A percentile compares a stretch with the other conserved stretches of the same genome.
These are phyloP conservation scores for Delichon dasypus DNA, from an alignment of 2,797 vertebrate genomes.

Conservation along the genomic window DNA sequence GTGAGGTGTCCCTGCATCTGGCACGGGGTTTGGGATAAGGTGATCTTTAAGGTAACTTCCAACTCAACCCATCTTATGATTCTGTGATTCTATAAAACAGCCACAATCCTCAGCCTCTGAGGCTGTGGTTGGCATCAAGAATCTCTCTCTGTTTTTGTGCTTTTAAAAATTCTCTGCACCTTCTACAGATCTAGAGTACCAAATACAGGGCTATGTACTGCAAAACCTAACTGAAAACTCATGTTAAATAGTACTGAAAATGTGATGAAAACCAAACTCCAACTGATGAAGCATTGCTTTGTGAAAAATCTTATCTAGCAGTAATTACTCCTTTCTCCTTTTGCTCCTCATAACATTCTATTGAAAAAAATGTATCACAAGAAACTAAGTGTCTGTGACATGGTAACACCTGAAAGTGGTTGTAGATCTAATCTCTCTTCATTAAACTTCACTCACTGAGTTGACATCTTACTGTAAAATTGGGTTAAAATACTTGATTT, in stretches of 20 bases:
- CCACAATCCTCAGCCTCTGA: fast-evolving
- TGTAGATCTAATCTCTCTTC: not conserved
- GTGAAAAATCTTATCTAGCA: not conserved
- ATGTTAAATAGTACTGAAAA: not conserved
- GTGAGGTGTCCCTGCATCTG: not conserved
- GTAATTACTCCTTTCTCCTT: not conserved
- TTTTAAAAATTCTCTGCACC: not conserved
- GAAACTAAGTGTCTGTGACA: not conserved
- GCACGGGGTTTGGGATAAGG: not conserved
- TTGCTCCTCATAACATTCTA: not conserved
- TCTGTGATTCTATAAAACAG: not conserved
- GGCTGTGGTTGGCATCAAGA: not conserved
- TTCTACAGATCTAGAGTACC: not conserved
- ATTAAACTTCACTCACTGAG: not conserved
- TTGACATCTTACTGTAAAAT: not conserved
- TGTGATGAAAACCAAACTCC: not conserved
- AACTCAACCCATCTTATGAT: no score
- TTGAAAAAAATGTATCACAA: not conserved
- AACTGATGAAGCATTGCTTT: not conserved
- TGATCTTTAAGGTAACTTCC: not conserved
- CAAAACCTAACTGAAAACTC: not conserved
- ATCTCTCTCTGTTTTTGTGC: not conserved
- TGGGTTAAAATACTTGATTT: not conserved
- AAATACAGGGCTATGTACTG: not conserved
- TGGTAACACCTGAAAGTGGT: not conserved